Conservation (phyloP, 2,797 vertebrate genomes). For the Microctenopoma steveboyesi region DNA sequence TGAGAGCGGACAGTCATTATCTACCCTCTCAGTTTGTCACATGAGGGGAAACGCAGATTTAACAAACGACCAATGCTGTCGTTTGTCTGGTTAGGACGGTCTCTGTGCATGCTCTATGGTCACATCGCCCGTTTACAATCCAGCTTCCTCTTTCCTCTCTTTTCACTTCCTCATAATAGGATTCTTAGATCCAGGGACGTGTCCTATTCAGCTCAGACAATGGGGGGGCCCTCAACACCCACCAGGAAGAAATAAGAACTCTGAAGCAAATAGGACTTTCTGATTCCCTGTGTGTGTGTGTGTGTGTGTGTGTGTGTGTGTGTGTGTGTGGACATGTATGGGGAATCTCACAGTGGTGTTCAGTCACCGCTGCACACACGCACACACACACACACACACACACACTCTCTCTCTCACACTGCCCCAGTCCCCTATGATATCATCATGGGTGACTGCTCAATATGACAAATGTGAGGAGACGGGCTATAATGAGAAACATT, state of each 20-base stretch:
- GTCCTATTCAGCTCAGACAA: constrained; percentile 62
- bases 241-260: constrained; percentile 48
- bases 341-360: constrained; percentile 22
- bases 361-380: constrained; percentile 21
- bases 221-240: constrained; percentile 53
- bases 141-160: constrained; percentile 26
- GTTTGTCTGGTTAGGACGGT: not conserved
- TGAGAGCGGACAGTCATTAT: not conserved
- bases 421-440: constrained; percentile 40
- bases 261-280: constrained; percentile 51
- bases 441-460: constrained; percentile 60
- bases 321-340: constrained; percentile 13
- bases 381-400: not conserved
- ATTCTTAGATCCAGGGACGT: constrained; percentile 66
- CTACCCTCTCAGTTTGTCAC: not conserved
- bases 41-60: not conserved
- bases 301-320: not conserved
- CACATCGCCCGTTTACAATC: constrained; percentile 39
- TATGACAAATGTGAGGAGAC: constrained; percentile 71
- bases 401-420: constrained; percentile 19
- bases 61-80: not conserved
- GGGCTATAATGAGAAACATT: constrained; percentile 63
- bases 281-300: constrained; percentile 6
- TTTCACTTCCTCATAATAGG: constrained; percentile 64
- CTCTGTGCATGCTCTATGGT: constrained; percentile 5